Evolutionary conservation across 2,113 vertebrate species (phyloP), one percentile per base, ranked within the genome.

Genomic region (Chaenogobius annularis): DNA sequence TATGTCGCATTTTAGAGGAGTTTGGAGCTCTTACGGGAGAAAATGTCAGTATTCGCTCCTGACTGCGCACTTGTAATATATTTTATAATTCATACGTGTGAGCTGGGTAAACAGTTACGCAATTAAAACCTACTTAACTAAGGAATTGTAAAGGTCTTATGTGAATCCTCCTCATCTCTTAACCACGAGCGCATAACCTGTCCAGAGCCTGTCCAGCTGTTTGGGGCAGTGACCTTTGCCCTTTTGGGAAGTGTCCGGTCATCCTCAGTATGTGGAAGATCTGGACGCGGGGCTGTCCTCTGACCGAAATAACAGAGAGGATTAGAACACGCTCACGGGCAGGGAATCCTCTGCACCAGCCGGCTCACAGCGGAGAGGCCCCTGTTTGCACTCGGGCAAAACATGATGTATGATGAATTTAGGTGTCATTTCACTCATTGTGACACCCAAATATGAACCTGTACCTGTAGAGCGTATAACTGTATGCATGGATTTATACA

Each of bases 221-320:
- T 35, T 65, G 40, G 48, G 46, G n/a, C 14, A 22, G 7, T 72
- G 70, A 76, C 81, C 78, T 81, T 61, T 74, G 75, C 78, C 75
- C 73, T 79, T n/a, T 81, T 70, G 73, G 13, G 61, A 66, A 66
- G 59, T 12, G 44, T 54, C 73, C 72, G 4, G 52, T 66, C 64
- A 66, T 58, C 46, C 65, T 70, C 37, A 59, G 40, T 58, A 37
- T 75, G 68, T 14, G 37, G n/a, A 13, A 66, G 55, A 43, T 15
- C 19, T 61, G 69, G 66, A 83, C 66, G 54, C 72, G 72, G 77
- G 71, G 72, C 68, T 72, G 73, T 74, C 71, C 82, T 80, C 26
- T 66, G 78, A 67, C 75, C 52, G 75, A 78, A 84, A 84, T 81
- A 84, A 74, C 73, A 81, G 64, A 20, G 61, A 14, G 65, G 70